A percentile compares a stretch with the other conserved stretches of the same genome.
Evolutionary conservation across 2,113 vertebrate genomes (phyloP).

Genomic region (Chauna torquata): DNA sequence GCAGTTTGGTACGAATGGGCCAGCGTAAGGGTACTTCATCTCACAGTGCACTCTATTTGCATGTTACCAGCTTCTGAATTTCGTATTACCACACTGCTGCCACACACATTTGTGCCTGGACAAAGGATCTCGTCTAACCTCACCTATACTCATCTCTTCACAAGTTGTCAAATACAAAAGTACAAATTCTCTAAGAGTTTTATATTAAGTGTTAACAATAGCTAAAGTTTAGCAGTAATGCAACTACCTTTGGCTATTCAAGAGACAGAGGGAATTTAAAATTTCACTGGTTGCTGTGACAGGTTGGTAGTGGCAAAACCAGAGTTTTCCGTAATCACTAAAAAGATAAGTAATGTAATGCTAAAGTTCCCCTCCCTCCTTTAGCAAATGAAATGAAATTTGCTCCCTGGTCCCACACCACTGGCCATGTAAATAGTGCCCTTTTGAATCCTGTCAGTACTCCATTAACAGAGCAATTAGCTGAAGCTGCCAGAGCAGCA

Average conservation of each 20-base stretch:
- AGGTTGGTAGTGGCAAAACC: not conserved
- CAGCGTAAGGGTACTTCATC: not conserved
- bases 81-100: not conserved
- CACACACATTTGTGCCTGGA: not conserved
- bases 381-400: not conserved
- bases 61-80: not conserved
- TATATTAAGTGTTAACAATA: not conserved
- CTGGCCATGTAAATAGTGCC: not conserved
- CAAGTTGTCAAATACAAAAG: not conserved
- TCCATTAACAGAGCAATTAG: conserved; percentile 23
- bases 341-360: not conserved
- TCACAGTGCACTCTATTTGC: not conserved
- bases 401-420: not conserved
- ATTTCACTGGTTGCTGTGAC: not conserved
- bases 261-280: not conserved
- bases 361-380: not conserved
- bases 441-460: not conserved
- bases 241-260: not conserved
- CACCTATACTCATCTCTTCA: not conserved
- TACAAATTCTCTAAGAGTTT: not conserved
- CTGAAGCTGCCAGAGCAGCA: conserved; percentile 2
- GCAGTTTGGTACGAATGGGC: not conserved
- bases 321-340: conserved; percentile 1
- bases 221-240: not conserved
- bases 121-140: not conserved